A percentile compares a stretch with the other conserved stretches of the same genome.
phyloP scores from a whole-genome alignment of 2,888 invertebrate genomes.

The Athetis lepigone region DNA sequence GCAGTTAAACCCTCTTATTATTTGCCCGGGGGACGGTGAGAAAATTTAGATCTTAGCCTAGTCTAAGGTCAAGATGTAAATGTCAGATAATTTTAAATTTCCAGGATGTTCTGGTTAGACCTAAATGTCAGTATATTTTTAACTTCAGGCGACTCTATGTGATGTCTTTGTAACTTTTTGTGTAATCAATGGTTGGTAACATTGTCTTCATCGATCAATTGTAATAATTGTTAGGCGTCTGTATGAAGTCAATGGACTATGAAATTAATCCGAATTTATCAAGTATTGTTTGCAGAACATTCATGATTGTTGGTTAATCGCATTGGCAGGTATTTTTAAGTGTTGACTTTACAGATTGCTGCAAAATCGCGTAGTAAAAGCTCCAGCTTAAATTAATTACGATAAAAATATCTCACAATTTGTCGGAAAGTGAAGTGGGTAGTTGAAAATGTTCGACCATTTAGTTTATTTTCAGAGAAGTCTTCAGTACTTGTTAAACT shows the following conservation, averaged over 20 bases:
- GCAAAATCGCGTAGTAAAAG: background rate
- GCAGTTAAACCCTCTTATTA: background rate
- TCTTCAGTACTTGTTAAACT: conserved; percentile 27
- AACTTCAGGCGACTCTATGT: conserved; percentile 12
- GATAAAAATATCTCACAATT: conserved; percentile 13
- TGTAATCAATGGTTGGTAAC: conserved; percentile 34
- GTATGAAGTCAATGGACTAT: conserved; percentile 38
- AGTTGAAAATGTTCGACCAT: conserved; percentile 12
- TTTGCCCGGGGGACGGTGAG: background rate
- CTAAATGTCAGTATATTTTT: conserved; percentile 41
- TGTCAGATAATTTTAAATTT: conserved; percentile 22
- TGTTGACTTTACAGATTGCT: background rate
- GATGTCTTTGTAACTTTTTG: background rate
- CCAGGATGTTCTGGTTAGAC: conserved; percentile 6
- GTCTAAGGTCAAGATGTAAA: conserved; percentile 24
- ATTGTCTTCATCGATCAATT: conserved; percentile 23
- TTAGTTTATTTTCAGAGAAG: conserved; percentile 9
- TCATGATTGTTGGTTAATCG: conserved; percentile 12
- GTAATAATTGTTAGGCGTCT: conserved; percentile 24
- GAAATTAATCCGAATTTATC: conserved; percentile 10
- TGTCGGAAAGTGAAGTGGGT: conserved; percentile 6
- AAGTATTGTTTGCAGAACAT: conserved; percentile 13
- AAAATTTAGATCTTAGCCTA: conserved; percentile 7
- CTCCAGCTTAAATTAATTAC: conserved; percentile 8
- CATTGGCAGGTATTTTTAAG: conserved; percentile 11